Base-by-base conservation (phyloP, 2,797 vertebrate species). In the Dendrocincla fuliginosa region DNA sequence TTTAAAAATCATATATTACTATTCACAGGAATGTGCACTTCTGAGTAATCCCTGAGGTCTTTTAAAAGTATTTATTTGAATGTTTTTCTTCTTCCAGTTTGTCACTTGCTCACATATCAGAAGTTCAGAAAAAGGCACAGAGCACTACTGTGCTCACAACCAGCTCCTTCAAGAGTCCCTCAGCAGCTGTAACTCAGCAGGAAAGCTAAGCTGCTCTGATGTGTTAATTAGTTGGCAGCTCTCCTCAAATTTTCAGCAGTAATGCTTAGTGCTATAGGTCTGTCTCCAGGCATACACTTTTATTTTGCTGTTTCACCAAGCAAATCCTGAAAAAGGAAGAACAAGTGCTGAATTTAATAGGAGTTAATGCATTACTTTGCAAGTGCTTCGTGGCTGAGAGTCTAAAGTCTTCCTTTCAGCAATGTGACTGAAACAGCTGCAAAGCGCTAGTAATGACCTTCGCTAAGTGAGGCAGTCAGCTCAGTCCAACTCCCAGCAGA, bases 141-240 rank as follows among this genome's bases (percentile, higher is more conserved):
- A 95, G 84, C 60, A 69, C 61, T 59, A 77, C 77, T 84, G 77
- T 76, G 41, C 67, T 87, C 59, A 42, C 61, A 69, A 50, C 16
- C 41, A 33, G 69, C 68, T 71, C 67, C 65, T 49, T 81, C 76
- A 95, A 75, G 56, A 37, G 77, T 95, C 93, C 82, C 89, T 53
- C 53, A 52, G 88, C 81, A 93, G 80, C 92, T 65, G n/a, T 76
- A 93, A 87, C 86, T 53, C 59, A 42, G 68, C 77, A 82, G 92
- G 88, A 82, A 90, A 82, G 79, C 75, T 18, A 32, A 87, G 67
- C 49, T 73, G 63, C 76, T 95, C 61, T 8, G 23, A 86, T 88
- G 92, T 95, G 81, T 81, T 92, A 95, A 96, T 84, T 93, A 93
- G 86, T 6, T 90, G 94, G 92, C 96, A 86, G 61, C 47, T 90